phyloP scores from a whole-genome alignment of 2,888 invertebrate species.

The Himalopsyche anomala region DNA sequence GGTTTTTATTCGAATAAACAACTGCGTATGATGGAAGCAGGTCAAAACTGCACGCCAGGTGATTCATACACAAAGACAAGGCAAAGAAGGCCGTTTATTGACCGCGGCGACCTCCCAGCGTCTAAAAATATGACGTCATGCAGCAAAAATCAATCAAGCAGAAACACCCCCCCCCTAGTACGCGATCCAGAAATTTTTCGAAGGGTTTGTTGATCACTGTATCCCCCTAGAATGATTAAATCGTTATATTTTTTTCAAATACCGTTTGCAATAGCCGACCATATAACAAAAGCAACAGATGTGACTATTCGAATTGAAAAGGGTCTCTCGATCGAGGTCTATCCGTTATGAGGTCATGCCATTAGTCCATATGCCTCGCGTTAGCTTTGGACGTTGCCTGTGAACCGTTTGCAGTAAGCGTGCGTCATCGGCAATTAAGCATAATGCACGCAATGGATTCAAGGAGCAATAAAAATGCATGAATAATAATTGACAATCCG shows the following conservation, averaged over 20 bases:
- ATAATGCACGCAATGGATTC: slow-evolving; percentile 39
- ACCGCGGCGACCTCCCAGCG: too few relatives aligned
- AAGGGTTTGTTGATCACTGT: neutral
- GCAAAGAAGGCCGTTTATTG: neutral
- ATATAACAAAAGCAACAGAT: slow-evolving; percentile 60
- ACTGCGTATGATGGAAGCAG: neutral
- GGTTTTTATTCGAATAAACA: neutral
- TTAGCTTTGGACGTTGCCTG: slow-evolving; percentile 8
- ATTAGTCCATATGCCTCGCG: slow-evolving; percentile 4
- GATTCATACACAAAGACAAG: slow-evolving; percentile 20
- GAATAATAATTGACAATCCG: slow-evolving; percentile 11
- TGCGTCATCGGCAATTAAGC: slow-evolving; percentile 59
- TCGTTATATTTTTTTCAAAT: slow-evolving; percentile 4
- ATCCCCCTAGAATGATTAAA: neutral
- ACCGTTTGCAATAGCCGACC: neutral
- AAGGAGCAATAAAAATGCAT: slow-evolving; percentile 37
- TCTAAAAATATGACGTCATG: too few relatives aligned
- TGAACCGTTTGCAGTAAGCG: slow-evolving; percentile 60
- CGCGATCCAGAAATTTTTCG: neutral
- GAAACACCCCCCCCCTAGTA: too few relatives aligned
- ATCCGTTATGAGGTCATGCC: slow-evolving; percentile 62
- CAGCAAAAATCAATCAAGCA: too few relatives aligned
- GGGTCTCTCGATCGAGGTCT: slow-evolving; percentile 53
- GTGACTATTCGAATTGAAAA: slow-evolving; percentile 46
- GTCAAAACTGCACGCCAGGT: slow-evolving; percentile 7